Percentiles rank a stretch among this genome's conserved stretches.
These are phyloP conservation scores for Fregata magnificens DNA, from an alignment of 2,113 vertebrate genomes.

Conservation along the genomic window DNA sequence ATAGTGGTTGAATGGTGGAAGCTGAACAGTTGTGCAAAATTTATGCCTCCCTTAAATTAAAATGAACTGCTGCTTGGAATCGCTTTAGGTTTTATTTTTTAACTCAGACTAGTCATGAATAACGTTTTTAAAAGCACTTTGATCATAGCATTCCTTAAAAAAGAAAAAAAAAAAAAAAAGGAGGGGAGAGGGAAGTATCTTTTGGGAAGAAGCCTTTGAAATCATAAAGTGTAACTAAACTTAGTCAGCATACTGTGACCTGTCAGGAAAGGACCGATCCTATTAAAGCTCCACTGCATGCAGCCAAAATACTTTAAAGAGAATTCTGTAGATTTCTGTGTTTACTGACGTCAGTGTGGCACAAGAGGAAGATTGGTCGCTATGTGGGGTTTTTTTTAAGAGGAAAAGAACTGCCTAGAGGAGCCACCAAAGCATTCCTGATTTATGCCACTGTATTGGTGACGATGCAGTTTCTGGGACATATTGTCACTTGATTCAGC, in stretches of 20 bases:
- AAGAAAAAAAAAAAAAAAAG: background rate
- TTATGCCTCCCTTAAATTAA: background rate
- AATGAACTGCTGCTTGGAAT: background rate
- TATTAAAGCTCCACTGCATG: conserved; percentile 42
- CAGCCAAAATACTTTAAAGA: conserved; percentile 42
- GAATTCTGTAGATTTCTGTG: conserved; percentile 21
- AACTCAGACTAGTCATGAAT: background rate
- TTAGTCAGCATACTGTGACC: conserved; percentile 49
- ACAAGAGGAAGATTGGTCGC: background rate
- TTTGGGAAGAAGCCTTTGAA: conserved; percentile 58
- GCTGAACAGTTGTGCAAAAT: background rate
- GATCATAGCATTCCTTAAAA: background rate
- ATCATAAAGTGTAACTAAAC: conserved; percentile 57
- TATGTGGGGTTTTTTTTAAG: background rate
- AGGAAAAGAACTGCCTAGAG: background rate
- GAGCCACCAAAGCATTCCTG: background rate
- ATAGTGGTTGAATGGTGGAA: background rate
- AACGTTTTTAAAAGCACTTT: conserved; percentile 45
- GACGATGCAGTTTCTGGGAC: background rate
- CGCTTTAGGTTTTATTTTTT: background rate
- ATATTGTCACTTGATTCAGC: background rate
- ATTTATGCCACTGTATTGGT: background rate
- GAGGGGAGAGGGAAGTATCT: background rate
- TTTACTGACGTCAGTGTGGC: conserved; percentile 27
- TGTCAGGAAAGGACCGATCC: conserved; percentile 45